Base-by-base conservation (phyloP, 1,140 invertebrate genomes). In the Dufourea novaeangliae region DNA sequence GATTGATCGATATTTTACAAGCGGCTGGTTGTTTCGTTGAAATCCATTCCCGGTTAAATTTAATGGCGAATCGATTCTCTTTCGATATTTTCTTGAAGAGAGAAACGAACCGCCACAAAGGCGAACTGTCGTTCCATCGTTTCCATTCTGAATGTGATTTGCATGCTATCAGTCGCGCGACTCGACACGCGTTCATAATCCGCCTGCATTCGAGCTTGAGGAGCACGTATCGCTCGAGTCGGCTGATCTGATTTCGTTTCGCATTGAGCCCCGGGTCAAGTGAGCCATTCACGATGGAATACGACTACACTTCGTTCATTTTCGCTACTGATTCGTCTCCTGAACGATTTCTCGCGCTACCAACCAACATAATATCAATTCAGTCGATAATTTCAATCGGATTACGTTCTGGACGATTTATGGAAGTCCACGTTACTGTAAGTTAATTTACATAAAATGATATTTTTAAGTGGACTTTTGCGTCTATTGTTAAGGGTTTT, bases 251-350 rank as follows among this genome's bases (percentile, higher is more conserved):
- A 68, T 68, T 68, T 54, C 32, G 66, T 37, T 37, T 5, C 46
- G n/a, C 46, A 22, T 22, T 32, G n/a, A 34, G 32, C n/a, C n/a
- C n/a, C 32, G 5, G 66, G 66, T 68, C 66, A 68, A 68, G 66
- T 68, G 50, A 68, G 25, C 66, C 50, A 37, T 68, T 54, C 66
- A 22, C 32, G 12, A 52, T 52, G 64, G 64, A 68, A 68, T 46
- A 25, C 64, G 41, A 27, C 41, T n/a, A n/a, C n/a, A 12, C n/a
- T 25, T 22, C 64, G 39, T 17, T 52, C 41, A 12, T 46, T 32
- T 32, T 14, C n/a, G 20, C 46, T n/a, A 8, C 8, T 6, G 29
- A 20, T n/a, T 34, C 50, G 12, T 20, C 34, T 25, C 11, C 44
- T 6, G 1, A 8, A 46, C 17, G 46, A 14, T 68, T 68, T 52